Conservation (phyloP, 2,888 invertebrate genomes). For the Chloromyia formosa region DNA sequence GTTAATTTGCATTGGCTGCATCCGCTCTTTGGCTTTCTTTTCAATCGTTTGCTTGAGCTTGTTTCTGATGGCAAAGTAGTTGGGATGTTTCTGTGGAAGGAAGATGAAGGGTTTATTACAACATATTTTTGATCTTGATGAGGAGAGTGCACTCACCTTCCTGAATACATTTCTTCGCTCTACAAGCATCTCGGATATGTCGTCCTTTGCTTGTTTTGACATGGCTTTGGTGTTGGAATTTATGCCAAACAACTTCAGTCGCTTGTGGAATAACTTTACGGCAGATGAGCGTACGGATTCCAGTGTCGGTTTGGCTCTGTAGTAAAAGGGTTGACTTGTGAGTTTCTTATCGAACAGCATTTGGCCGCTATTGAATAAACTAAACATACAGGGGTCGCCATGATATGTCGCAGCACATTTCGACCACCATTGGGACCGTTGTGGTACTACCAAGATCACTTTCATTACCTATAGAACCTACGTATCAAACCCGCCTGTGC, state of each 20-base stretch:
- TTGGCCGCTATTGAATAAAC: too few relatives aligned
- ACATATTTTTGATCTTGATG: not conserved
- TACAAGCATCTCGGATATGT: conserved; percentile 17
- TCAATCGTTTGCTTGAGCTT: conserved; percentile 58
- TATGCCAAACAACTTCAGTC: conserved; percentile 40
- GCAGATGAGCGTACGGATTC: not conserved
- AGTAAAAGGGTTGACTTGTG: not conserved
- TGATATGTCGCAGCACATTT: too few relatives aligned
- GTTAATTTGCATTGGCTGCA: not conserved
- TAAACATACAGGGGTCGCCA: too few relatives aligned
- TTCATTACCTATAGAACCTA: too few relatives aligned
- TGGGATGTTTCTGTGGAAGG: conserved; percentile 54
- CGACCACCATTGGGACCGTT: too few relatives aligned
- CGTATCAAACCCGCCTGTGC: too few relatives aligned
- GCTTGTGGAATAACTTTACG: conserved; percentile 23
- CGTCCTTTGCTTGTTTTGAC: not conserved
- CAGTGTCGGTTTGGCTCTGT: not conserved
- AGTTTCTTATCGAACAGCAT: not conserved
- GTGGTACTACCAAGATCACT: too few relatives aligned
- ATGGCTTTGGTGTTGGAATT: conserved; percentile 25
- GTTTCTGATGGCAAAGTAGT: conserved; percentile 58
- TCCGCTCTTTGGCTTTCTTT: conserved; percentile 53
- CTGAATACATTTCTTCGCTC: conserved; percentile 15
- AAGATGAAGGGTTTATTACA: not conserved
- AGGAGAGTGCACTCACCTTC: conserved; percentile 22